A percentile compares a stretch with the other conserved stretches of the same genome.
phyloP scores from a whole-genome alignment of 2,797 vertebrate genomes.

The Enteromius paludinosus region DNA sequence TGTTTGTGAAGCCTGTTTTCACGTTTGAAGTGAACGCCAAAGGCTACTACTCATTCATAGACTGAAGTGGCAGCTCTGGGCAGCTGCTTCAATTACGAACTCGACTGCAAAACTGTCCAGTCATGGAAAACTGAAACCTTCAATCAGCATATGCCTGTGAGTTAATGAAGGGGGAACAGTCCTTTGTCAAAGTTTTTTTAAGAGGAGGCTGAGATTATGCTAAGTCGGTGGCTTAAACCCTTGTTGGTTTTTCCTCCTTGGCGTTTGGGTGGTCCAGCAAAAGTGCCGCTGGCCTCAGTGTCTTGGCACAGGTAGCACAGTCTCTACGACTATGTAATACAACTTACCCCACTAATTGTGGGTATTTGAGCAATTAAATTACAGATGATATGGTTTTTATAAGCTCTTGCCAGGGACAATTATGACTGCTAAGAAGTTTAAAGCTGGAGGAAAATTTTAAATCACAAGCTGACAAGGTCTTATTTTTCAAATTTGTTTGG shows the following conservation, averaged over 20 bases:
- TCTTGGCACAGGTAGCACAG: slow-evolving; percentile 50
- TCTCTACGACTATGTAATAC: slow-evolving; percentile 41
- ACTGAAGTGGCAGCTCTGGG: slow-evolving; percentile 35
- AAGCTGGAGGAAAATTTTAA: slow-evolving; percentile 31
- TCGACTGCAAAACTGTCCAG: slow-evolving; percentile 40
- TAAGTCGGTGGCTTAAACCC: slow-evolving; percentile 48
- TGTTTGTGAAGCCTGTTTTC: slow-evolving; percentile 9
- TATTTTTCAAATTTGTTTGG: slow-evolving; percentile 22
- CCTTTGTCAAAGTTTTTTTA: slow-evolving; percentile 48
- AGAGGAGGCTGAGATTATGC: slow-evolving; percentile 51
- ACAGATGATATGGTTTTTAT: slow-evolving; percentile 46
- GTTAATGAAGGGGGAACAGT: slow-evolving; percentile 43
- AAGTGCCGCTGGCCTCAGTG: slow-evolving; percentile 40
- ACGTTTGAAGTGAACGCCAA: slow-evolving; percentile 13
- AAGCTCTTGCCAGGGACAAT: slow-evolving; percentile 35
- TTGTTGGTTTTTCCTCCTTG: slow-evolving; percentile 55
- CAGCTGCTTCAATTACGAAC: slow-evolving; percentile 11
- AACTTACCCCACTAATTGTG: slow-evolving; percentile 53
- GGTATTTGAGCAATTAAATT: slow-evolving; percentile 49
- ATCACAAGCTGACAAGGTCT: slow-evolving; percentile 33
- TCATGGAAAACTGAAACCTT: slow-evolving; percentile 55
- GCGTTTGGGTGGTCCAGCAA: slow-evolving; percentile 54
- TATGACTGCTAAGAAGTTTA: slow-evolving; percentile 32
- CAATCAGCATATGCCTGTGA: slow-evolving; percentile 42
- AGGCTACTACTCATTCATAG: slow-evolving; percentile 20